A percentile compares a stretch with the other conserved stretches of the same genome.
Evolutionary conservation across 2,113 vertebrate genomes (phyloP).

Genomic region (Theristicus caerulescens): DNA sequence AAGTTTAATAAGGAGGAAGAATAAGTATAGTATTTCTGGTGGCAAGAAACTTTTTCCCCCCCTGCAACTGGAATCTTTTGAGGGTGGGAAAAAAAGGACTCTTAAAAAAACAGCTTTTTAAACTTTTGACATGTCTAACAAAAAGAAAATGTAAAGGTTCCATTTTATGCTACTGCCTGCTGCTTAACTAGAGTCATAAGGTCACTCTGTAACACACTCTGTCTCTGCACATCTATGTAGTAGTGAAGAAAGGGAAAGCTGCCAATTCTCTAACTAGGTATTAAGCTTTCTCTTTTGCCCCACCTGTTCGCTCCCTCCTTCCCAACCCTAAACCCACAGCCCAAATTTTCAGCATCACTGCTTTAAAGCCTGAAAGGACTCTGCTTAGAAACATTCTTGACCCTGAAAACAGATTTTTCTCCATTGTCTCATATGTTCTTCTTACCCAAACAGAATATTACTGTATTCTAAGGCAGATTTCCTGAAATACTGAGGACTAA

Average conservation of each 20-base stretch:
- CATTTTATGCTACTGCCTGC: not conserved
- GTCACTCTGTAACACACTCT: not conserved
- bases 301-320: not conserved
- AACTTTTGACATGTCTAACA: not conserved
- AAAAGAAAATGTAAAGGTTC: not conserved
- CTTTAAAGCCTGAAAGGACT: not conserved
- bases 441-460: not conserved
- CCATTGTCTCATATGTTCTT: not conserved
- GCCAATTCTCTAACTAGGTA: not conserved
- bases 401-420: not conserved
- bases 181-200: constrained; percentile 21
- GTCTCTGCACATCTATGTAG: not conserved
- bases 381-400: not conserved
- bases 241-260: not conserved
- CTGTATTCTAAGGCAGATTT: not conserved
- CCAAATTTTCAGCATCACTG: not conserved
- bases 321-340: not conserved
- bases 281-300: not conserved
- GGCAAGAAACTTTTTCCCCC: not conserved
- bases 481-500: not conserved
- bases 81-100: not conserved
- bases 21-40: not conserved
- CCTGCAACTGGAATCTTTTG: not conserved
- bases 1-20: constrained; percentile 50
- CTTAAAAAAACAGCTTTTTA: constrained; percentile 22